Base-by-base conservation (phyloP, 2,888 invertebrate species). In the Callosobruchus maculatus region DNA sequence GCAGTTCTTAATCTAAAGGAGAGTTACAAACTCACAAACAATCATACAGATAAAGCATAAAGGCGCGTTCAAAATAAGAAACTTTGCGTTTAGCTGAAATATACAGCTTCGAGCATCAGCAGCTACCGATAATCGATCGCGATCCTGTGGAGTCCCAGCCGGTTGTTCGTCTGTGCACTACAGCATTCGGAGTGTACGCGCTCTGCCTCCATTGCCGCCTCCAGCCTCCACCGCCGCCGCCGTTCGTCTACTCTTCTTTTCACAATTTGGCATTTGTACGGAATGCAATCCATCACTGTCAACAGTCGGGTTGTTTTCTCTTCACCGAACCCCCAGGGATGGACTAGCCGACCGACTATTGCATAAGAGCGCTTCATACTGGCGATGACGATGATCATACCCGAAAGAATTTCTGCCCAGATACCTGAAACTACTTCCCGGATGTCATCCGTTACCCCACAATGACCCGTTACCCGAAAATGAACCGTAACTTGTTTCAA, bases 211-310 rank as follows among this genome's bases (percentile, higher is more conserved):
- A 49, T 49, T 49, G 49, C 49, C 49, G 49, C 49, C 49, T 49
- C 49, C 13, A 49, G 13, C 1, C 30, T 3, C 30, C 30, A 18
- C 49, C 49, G 13, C 49, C 49, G 49, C 49, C 80, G 82, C 82
- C 85, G 84, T 85, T 86, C 85, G 83, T 86, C 86, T 86, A 86
- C 87, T 86, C 85, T 86, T 87, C 87, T 87, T 87, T 88, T 88
- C 88, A 88, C 88, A 87, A 88, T 88, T 88, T 88, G 88, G 87
- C 87, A 87, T 88, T 88, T 88, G 88, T 87, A 88, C 87, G 87
- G 84, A 88, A 87, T 86, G 86, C 85, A 84, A 88, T 88, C 86
- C 87, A 88, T 88, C 88, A 88, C 87, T 84, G 88, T 88, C 88
- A 87, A 85, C 86, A 85, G 86, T 87, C 86, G 86, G 86, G 87